Evolutionary conservation across 2,797 vertebrate genomes (phyloP).

Genomic region (Molothrus aeneus): DNA sequence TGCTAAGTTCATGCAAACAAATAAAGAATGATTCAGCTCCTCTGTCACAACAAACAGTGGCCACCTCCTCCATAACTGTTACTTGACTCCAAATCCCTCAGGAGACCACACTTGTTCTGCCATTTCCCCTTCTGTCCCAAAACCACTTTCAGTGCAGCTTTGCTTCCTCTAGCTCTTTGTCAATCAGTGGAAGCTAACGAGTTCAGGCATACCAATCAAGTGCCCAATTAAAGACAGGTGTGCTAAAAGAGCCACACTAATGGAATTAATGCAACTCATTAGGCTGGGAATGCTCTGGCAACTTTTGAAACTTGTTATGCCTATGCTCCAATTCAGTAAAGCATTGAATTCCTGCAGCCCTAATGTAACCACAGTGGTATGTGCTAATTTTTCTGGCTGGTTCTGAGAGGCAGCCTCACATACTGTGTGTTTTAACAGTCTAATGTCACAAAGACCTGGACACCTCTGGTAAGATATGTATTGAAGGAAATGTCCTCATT

Average conservation of each 20-base stretch:
- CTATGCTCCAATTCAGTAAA: not conserved
- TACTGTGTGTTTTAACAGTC: not conserved
- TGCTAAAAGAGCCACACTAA: not conserved
- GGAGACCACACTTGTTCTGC: accelerated
- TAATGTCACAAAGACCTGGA: not conserved
- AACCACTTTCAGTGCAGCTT: not conserved
- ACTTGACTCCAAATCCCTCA: not conserved
- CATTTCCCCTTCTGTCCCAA: not conserved
- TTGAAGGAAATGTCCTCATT: not conserved
- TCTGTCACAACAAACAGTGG: not conserved
- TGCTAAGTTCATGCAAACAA: not conserved
- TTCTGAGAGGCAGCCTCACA: not conserved
- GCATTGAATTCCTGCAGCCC: not conserved
- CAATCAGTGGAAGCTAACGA: not conserved
- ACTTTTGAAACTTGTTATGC: not conserved
- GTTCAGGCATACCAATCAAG: not conserved
- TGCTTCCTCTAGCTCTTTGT: not conserved
- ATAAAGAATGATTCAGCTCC: not conserved
- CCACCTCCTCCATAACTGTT: not conserved
- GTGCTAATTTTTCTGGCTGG: not conserved
- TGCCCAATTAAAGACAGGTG: constrained; percentile 2
- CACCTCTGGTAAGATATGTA: not conserved
- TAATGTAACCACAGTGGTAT: not conserved
- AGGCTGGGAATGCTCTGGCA: not conserved
- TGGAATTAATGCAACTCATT: not conserved